Evolutionary conservation across 2,888 invertebrate species (phyloP).

Genomic region (Hoplodrina ambigua): DNA sequence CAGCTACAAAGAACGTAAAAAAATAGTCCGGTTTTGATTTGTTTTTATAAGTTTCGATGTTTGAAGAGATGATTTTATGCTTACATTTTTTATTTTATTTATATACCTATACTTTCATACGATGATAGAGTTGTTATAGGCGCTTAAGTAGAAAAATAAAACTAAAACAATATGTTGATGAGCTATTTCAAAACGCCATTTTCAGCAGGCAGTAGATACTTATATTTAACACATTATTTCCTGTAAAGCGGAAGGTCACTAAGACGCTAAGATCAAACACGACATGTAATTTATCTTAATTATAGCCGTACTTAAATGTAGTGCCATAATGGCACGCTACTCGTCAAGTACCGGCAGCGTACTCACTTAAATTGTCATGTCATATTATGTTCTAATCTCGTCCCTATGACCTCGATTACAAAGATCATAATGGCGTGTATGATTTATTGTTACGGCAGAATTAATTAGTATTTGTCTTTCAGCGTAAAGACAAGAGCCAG

Average conservation of each 20-base stretch:
- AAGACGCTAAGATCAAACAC: slow-evolving; percentile 20
- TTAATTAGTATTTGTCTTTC: slow-evolving; percentile 48
- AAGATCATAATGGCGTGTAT: slow-evolving; percentile 41
- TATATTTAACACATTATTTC: slow-evolving; percentile 14
- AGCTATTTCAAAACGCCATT: background rate
- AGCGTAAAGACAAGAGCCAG: slow-evolving; percentile 44
- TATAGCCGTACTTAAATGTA: slow-evolving; percentile 36
- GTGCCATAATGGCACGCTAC: slow-evolving; percentile 47
- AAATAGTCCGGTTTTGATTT: slow-evolving; percentile 15
- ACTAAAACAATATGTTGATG: background rate
- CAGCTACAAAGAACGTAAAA: slow-evolving; percentile 44
- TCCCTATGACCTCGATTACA: slow-evolving; percentile 35
- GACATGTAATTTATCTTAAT: slow-evolving; percentile 39
- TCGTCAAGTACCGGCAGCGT: slow-evolving; percentile 32
- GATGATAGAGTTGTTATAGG: background rate
- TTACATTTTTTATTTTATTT: background rate
- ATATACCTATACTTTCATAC: too few species aligned
- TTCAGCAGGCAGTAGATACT: background rate
- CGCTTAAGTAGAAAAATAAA: background rate
- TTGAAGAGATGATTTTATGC: slow-evolving; percentile 18
- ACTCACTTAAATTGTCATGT: slow-evolving; percentile 36
- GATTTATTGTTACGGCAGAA: slow-evolving; percentile 36
- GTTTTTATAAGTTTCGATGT: slow-evolving; percentile 31
- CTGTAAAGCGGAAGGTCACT: slow-evolving; percentile 36
- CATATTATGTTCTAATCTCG: slow-evolving; percentile 32